Percentiles rank a stretch among this genome's conserved stretches.
These are phyloP conservation scores for Pristiophorus japonicus DNA, from an alignment of 2,113 vertebrate genomes.

Conservation along the genomic window DNA sequence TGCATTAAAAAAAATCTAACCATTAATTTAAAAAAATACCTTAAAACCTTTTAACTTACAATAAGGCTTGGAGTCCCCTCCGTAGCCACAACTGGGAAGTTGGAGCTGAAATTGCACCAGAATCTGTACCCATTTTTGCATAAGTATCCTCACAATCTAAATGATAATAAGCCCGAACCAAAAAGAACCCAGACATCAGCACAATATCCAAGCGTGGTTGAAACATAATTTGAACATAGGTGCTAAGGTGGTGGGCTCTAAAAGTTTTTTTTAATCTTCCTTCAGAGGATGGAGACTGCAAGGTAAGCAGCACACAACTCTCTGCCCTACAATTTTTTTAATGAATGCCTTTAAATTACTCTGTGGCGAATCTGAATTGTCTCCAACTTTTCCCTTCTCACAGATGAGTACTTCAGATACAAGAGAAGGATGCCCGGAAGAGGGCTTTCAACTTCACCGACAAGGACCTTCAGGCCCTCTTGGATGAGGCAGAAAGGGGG, in stretches of 20 bases:
- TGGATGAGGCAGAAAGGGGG: neutral
- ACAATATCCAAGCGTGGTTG: neutral
- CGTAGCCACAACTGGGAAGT: neutral
- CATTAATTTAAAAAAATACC: neutral
- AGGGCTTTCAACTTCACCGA: neutral
- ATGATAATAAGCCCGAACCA: neutral
- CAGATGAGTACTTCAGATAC: neutral
- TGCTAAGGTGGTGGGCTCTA: neutral
- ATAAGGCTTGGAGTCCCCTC: neutral
- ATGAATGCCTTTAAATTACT: neutral
- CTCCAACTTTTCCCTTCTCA: neutral
- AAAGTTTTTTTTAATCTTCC: neutral
- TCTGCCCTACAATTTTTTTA: neutral
- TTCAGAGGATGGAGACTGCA: neutral
- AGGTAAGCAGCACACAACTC: neutral
- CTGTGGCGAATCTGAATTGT: neutral
- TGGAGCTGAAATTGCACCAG: neutral
- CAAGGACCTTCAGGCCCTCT: neutral
- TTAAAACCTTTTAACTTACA: neutral
- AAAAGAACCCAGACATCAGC: neutral
- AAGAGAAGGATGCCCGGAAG: no score
- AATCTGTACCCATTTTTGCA: neutral
- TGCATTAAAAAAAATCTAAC: neutral
- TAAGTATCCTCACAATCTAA: neutral
- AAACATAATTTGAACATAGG: neutral